Percentiles rank a stretch among this genome's conserved stretches.
Conservation (phyloP, 2,888 invertebrate species). For the Phortica okadai region DNA sequence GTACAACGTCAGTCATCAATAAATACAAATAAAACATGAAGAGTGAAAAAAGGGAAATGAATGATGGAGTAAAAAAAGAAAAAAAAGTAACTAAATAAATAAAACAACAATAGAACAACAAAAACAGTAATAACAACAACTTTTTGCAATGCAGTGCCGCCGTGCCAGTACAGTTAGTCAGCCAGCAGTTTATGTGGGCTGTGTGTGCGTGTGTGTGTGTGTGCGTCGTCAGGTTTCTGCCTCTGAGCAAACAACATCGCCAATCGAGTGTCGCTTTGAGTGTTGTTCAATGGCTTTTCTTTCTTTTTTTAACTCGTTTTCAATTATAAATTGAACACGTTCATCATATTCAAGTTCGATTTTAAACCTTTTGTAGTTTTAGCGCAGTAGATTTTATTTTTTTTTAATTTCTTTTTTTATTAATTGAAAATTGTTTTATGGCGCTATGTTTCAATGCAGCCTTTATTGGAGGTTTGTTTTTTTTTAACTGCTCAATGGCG, state of each 20-base stretch:
- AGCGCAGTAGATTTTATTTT: neutral
- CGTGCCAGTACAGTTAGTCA: neutral
- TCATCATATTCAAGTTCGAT: neutral
- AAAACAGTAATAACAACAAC: neutral
- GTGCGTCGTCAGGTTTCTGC: neutral
- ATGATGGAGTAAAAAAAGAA: neutral
- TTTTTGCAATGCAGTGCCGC: neutral
- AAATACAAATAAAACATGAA: neutral
- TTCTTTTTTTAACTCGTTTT: conserved; percentile 12
- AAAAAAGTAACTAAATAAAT: conserved; percentile 10
- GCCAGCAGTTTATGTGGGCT: too few relatives aligned
- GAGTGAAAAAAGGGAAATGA: too few relatives aligned
- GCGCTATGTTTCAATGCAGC: too few relatives aligned
- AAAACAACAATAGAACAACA: neutral
- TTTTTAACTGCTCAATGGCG: too few relatives aligned
- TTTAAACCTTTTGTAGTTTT: neutral
- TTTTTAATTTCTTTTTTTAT: neutral
- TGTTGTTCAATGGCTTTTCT: conserved; percentile 10
- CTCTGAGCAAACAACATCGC: neutral
- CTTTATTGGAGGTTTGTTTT: too few relatives aligned
- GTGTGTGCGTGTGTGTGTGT: too few relatives aligned
- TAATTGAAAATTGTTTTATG: neutral
- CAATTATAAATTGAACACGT: conserved; percentile 18
- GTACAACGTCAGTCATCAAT: neutral
- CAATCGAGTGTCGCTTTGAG: neutral